A percentile compares a stretch with the other conserved stretches of the same genome.
phyloP scores from a whole-genome alignment of 2,888 invertebrate species.

The Limenitis camilla region DNA sequence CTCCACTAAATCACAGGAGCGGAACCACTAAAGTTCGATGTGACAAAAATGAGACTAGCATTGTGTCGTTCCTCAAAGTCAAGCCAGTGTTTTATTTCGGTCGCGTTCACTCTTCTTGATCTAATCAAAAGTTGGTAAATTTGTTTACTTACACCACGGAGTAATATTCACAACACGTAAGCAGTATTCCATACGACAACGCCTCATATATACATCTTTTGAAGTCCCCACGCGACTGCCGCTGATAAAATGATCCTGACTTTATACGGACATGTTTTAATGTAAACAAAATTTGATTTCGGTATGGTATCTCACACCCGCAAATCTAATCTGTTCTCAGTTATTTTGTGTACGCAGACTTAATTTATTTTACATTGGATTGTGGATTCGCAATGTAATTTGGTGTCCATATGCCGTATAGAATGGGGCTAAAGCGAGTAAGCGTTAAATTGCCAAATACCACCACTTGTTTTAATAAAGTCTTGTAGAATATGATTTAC shows the following conservation, averaged over 20 bases:
- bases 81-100: constrained; percentile 42
- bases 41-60: constrained; percentile 28
- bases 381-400: constrained; percentile 20
- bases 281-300: constrained; percentile 57
- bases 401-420: constrained; percentile 16
- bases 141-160: constrained; percentile 62
- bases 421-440: constrained; percentile 15
- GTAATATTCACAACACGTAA: constrained; percentile 64
- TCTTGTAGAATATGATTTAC: background rate
- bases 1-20: constrained; percentile 19
- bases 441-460: constrained; percentile 20
- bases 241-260: constrained; percentile 56
- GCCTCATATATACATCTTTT: constrained; percentile 44
- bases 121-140: constrained; percentile 68
- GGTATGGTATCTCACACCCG: constrained; percentile 42
- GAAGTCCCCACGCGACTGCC: constrained; percentile 49
- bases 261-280: constrained; percentile 52
- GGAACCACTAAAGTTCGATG: constrained; percentile 24
- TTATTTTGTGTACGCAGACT: constrained; percentile 40
- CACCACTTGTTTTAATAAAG: background rate
- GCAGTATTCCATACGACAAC: constrained; percentile 48
- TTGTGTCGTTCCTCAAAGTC: constrained; percentile 27
- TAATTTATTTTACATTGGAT: constrained; percentile 25
- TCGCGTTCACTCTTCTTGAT: constrained; percentile 53
- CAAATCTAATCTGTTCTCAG: constrained; percentile 45